Evolutionary conservation across 2,113 vertebrate species (phyloP).

Genomic region (Apteryx owenii): DNA sequence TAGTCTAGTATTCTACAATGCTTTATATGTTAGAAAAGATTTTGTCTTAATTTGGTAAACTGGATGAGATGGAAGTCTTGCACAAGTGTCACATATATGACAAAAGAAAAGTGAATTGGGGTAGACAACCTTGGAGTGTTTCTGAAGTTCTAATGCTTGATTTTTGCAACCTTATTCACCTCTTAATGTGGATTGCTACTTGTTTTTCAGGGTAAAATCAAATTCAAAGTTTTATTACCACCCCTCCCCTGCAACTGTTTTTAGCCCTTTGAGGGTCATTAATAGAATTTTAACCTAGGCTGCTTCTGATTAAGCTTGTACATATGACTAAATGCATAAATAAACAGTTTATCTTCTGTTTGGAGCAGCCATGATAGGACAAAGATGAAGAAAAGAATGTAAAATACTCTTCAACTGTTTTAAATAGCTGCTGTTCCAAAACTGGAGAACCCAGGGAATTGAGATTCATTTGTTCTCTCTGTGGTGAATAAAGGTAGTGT

Average conservation of each 20-base stretch:
- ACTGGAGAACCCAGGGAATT: not conserved
- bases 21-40: not conserved
- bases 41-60: not conserved
- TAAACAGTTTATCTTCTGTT: not conserved
- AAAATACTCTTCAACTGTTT: not conserved
- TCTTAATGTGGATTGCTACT: not conserved
- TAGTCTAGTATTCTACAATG: not conserved
- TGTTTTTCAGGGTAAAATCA: not conserved
- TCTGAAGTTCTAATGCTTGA: not conserved
- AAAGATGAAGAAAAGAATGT: not conserved
- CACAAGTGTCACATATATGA: not conserved
- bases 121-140: not conserved
- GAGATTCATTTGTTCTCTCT: not conserved
- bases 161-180: not conserved
- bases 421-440: not conserved
- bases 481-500: not conserved
- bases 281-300: not conserved
- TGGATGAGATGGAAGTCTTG: not conserved
- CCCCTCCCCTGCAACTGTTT: no score
- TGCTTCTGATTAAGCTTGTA: not conserved
- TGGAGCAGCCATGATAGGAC: not conserved
- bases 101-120: not conserved
- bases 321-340: not conserved
- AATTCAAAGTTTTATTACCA: not conserved
- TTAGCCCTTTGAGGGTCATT: not conserved